A percentile compares a stretch with the other conserved stretches of the same genome.
Conservation (phyloP, 2,797 vertebrate species). For the Neomorphus geoffroyi region DNA sequence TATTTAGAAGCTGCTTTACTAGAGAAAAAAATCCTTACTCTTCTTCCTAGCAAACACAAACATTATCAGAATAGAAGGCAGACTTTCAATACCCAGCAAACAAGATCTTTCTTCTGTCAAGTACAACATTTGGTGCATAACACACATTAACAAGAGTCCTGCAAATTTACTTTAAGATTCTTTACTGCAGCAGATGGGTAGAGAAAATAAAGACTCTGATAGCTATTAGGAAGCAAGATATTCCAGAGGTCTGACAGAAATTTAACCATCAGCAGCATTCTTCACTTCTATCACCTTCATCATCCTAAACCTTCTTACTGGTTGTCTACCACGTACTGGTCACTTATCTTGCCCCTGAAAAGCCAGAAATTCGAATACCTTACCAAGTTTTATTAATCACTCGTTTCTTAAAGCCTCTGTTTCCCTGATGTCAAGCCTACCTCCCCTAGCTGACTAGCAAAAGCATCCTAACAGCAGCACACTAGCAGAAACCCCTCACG, state of each 20-base stretch:
- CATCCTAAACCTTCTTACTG: not conserved
- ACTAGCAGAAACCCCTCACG: not conserved
- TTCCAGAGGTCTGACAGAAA: not conserved
- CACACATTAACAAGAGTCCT: not conserved
- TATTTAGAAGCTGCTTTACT: not conserved
- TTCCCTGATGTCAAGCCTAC: not conserved
- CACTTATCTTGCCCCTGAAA: not conserved
- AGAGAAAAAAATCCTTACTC: not conserved
- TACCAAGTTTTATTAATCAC: not conserved
- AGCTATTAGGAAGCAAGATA: not conserved
- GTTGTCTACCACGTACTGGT: not conserved
- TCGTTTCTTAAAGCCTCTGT: not conserved
- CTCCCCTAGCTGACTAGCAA: not conserved
- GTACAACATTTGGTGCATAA: not conserved
- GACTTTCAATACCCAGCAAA: not conserved
- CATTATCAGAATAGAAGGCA: not conserved
- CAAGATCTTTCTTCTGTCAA: not conserved
- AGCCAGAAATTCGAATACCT: not conserved
- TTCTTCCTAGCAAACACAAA: not conserved
- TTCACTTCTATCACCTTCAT: not conserved
- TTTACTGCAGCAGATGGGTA: not conserved
- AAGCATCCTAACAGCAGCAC: conserved; percentile 29
- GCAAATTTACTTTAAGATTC: not conserved
- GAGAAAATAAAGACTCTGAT: conserved; percentile 4
- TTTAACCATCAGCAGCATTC: not conserved